Percentiles rank a stretch among this genome's conserved stretches.
These are phyloP conservation scores for Oikopleura vanhoeffeni DNA, from an alignment of 23 tunicate species.

Conservation along the genomic window DNA sequence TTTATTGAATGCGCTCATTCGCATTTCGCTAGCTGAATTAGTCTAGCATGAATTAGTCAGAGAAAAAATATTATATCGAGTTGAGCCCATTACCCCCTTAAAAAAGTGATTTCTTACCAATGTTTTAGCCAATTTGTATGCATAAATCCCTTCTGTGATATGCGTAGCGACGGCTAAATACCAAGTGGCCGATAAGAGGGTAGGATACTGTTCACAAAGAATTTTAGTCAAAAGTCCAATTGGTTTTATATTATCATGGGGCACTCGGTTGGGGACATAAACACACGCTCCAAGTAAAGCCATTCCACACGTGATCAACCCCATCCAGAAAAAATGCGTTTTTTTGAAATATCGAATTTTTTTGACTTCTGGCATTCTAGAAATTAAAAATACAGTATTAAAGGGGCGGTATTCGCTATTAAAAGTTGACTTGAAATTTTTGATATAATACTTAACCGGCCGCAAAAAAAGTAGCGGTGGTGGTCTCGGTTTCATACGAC, in stretches of 20 bases:
- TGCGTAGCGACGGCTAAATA: slow-evolving; percentile 1
- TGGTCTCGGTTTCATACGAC: too few relatives aligned
- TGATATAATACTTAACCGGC: too few relatives aligned
- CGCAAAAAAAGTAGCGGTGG: too few relatives aligned
- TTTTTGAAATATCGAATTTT: background rate
- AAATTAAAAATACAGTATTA: too few relatives aligned
- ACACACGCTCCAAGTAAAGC: background rate
- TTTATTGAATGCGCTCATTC: too few relatives aligned
- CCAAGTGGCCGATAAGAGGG: background rate
- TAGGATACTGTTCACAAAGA: background rate
- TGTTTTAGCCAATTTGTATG: background rate
- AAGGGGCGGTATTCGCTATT: too few relatives aligned
- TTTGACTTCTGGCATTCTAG: too few relatives aligned
- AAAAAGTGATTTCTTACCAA: background rate
- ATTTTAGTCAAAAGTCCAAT: background rate
- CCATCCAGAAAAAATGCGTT: background rate
- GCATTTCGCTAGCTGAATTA: too few relatives aligned
- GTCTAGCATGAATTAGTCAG: too few relatives aligned
- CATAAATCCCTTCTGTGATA: background rate
- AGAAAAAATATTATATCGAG: too few relatives aligned
- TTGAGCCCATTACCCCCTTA: background rate
- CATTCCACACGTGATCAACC: background rate
- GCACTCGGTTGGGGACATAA: background rate
- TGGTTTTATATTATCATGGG: background rate
- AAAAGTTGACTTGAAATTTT: too few relatives aligned